These are phyloP conservation scores for Vicugna pacos DNA, from an alignment of 2,113 vertebrate genomes.

Conservation along the genomic window DNA sequence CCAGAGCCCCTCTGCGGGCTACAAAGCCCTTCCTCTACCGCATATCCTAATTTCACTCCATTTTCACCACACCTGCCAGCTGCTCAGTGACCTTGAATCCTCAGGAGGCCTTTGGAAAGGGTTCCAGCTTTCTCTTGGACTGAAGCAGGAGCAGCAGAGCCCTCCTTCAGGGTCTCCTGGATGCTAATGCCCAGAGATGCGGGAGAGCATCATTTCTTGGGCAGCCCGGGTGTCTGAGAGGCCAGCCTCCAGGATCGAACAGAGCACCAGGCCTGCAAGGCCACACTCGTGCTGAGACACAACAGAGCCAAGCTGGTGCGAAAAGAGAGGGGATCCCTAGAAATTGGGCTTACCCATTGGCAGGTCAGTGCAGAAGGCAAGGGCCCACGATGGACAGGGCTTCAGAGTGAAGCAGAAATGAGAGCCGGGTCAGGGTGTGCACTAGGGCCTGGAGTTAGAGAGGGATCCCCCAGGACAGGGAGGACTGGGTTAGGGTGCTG, in stretches of 20 bases:
- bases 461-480: fast-evolving
- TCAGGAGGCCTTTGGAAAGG: background rate
- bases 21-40: background rate
- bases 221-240: background rate
- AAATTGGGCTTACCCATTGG: background rate
- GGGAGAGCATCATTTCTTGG: background rate
- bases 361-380: background rate
- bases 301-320: background rate
- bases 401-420: background rate
- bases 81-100: background rate
- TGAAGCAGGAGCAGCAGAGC: background rate
- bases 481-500: background rate
- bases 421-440: too few species aligned
- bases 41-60: background rate
- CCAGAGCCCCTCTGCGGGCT: background rate
- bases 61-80: fast-evolving
- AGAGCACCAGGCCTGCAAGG: background rate
- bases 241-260: background rate
- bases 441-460: background rate
- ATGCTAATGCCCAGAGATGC: background rate
- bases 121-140: background rate
- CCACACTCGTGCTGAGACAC: background rate
- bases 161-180: background rate
- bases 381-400: too few species aligned
- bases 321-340: background rate